Conservation (phyloP, 1,140 invertebrate species). For the Zaprionus davidi region DNA sequence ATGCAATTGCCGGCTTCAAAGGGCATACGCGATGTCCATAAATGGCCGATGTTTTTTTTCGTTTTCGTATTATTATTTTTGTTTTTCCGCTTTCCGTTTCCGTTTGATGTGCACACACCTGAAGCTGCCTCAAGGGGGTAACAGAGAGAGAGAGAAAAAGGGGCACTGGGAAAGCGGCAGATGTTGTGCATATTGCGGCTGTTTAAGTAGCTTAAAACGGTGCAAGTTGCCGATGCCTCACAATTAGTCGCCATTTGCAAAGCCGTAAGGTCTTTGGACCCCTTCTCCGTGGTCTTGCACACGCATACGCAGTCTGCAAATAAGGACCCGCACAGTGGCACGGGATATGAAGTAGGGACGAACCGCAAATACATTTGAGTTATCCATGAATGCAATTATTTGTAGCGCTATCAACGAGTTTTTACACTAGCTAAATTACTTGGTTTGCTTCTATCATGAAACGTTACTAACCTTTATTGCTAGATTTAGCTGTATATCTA, state of each 20-base stretch:
- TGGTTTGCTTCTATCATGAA: not conserved
- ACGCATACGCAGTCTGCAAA: not conserved
- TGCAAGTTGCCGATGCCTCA: not conserved
- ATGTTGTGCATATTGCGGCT: constrained; percentile 31
- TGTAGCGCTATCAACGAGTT: too few species aligned
- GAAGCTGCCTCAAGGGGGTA: not conserved
- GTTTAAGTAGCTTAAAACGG: constrained; percentile 30
- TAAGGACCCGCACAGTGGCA: not conserved
- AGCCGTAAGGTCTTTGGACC: constrained; percentile 20
- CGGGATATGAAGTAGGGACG: not conserved
- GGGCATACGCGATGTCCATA: constrained; percentile 63
- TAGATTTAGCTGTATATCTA: too few species aligned
- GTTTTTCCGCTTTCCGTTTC: constrained; percentile 6
- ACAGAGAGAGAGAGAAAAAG: not conserved
- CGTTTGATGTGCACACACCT: constrained; percentile 20
- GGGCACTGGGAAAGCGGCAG: constrained; percentile 17
- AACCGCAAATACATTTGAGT: not conserved
- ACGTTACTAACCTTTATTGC: too few species aligned
- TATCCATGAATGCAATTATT: not conserved
- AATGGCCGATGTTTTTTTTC: constrained; percentile 33
- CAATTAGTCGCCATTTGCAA: not conserved
- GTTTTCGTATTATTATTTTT: constrained; percentile 25
- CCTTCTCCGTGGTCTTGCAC: not conserved
- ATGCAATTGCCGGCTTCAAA: constrained; percentile 67
- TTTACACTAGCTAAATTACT: not conserved